Percentiles rank a stretch among this genome's conserved stretches.
Conservation (phyloP, 2,113 vertebrate genomes). For the Marmota flaviventris region DNA sequence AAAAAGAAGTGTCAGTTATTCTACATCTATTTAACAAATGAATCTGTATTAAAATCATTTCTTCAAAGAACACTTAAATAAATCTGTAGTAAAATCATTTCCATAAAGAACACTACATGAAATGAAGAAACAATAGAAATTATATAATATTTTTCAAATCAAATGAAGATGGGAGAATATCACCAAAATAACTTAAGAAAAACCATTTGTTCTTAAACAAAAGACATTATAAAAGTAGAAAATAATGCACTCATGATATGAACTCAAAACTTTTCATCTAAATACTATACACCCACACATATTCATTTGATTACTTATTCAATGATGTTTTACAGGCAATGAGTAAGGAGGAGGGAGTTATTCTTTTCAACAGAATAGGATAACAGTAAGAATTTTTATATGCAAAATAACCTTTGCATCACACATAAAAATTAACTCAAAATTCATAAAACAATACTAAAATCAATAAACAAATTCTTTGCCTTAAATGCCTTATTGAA, state of each 20-base stretch:
- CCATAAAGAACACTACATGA: no score
- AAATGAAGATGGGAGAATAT: not conserved
- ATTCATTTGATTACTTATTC: no score
- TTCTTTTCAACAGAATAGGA: no score
- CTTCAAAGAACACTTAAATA: not conserved
- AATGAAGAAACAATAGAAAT: not conserved
- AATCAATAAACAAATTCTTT: no score
- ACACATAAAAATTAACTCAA: no score
- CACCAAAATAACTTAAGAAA: not conserved
- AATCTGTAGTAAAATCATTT: not conserved
- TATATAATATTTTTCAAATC: not conserved
- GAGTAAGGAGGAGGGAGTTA: no score
- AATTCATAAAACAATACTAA: no score
- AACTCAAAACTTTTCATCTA: not conserved
- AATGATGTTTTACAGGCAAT: no score
- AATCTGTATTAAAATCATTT: not conserved
- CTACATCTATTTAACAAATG: not conserved
- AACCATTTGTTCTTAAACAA: not conserved
- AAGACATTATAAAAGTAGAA: not conserved
- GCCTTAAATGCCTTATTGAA: no score
- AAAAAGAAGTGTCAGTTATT: not conserved
- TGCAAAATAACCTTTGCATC: no score
- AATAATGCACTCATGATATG: not conserved
- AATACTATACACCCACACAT: not conserved
- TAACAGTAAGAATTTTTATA: no score